phyloP scores from a whole-genome alignment of 2,797 vertebrate species.

The Anas flavirostris region DNA sequence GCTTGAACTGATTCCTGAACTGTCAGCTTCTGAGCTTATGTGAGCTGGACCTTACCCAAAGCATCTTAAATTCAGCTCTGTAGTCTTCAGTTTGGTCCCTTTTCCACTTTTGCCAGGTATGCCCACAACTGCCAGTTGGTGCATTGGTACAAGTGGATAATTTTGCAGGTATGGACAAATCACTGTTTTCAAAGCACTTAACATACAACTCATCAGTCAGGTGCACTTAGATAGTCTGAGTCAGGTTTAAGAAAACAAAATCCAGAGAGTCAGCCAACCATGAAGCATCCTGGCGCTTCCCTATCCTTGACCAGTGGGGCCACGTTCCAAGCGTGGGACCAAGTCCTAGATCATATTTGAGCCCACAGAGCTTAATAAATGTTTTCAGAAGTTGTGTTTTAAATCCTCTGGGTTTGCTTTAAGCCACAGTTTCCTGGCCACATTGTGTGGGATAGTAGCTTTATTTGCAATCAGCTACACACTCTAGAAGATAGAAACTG shows the following conservation, averaged over 20 bases:
- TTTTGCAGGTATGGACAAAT: neutral
- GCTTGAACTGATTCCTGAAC: neutral
- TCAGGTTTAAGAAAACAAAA: neutral
- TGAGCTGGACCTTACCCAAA: neutral
- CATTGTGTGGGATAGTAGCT: conserved; percentile 11
- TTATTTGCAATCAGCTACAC: neutral
- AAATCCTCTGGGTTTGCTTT: neutral
- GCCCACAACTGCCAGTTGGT: neutral
- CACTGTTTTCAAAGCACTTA: neutral
- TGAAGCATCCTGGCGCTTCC: neutral
- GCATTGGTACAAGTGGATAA: neutral
- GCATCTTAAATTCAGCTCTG: neutral
- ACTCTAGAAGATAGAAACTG: neutral
- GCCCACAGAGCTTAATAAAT: neutral
- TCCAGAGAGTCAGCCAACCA: neutral
- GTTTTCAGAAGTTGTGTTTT: neutral
- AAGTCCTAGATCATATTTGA: neutral
- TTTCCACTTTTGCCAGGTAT: neutral
- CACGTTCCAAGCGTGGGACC: neutral
- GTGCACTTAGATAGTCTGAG: neutral
- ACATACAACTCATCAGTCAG: neutral
- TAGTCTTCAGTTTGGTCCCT: neutral
- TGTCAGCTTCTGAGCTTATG: neutral
- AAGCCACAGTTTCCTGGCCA: conserved; percentile 47
- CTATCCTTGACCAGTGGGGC: neutral